These are phyloP conservation scores for Allacma fusca DNA, from an alignment of 2,888 invertebrate species.

Conservation along the genomic window DNA sequence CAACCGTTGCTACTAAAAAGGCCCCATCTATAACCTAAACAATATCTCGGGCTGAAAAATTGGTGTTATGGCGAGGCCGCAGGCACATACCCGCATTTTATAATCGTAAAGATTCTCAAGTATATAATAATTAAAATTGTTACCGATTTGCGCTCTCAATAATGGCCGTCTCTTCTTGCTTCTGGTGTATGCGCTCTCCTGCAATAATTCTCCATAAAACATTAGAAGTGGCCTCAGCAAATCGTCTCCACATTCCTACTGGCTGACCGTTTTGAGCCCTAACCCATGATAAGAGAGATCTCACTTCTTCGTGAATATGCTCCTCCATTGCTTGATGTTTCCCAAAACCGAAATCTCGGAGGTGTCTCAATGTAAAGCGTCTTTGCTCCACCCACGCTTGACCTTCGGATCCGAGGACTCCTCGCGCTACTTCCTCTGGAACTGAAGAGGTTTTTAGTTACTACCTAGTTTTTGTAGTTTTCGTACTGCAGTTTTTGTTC, in stretches of 20 bases:
- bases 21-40: too few species aligned
- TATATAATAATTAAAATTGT: not conserved
- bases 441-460: not conserved
- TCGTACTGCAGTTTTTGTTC: too few species aligned
- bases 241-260: not conserved
- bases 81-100: too few species aligned
- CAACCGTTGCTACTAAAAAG: too few species aligned
- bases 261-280: not conserved
- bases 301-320: not conserved
- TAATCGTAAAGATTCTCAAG: too few species aligned
- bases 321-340: slow-evolving; percentile 1
- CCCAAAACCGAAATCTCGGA: not conserved
- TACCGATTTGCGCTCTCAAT: not conserved
- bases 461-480: too few species aligned
- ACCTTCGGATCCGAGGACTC: not conserved
- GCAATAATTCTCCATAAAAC: not conserved
- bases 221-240: not conserved
- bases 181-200: not conserved
- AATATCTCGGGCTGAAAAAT: not conserved
- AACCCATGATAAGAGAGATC: not conserved
- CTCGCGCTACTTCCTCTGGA: not conserved
- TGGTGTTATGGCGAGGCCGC: not conserved
- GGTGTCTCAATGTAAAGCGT: not conserved
- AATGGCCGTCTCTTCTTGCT: not conserved
- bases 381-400: not conserved